A percentile compares a stretch with the other conserved stretches of the same genome.
Conservation (phyloP, 2,797 vertebrate species). For the Acomys russatus region DNA sequence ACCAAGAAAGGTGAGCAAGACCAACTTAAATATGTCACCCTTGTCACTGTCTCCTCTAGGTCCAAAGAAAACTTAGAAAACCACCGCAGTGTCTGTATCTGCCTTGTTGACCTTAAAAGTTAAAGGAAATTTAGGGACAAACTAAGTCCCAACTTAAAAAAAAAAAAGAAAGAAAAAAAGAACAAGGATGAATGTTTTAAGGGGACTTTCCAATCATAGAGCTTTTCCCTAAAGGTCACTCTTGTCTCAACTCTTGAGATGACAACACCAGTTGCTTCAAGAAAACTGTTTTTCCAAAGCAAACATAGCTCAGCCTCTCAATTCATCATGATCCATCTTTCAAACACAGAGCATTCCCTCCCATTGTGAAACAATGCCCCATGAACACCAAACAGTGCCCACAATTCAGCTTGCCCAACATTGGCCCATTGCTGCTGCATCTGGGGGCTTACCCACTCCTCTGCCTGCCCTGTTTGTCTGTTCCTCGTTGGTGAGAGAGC, state of each 20-base stretch:
- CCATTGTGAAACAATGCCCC: background rate
- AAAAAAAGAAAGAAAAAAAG: background rate
- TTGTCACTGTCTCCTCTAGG: background rate
- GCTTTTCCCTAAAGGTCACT: constrained; percentile 22
- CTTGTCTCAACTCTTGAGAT: constrained; percentile 2
- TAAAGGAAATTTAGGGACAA: constrained; percentile 32
- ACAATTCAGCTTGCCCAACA: background rate
- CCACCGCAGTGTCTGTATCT: background rate
- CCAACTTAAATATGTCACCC: background rate
- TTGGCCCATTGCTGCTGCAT: constrained; percentile 57
- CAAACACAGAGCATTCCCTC: background rate
- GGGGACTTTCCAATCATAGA: background rate
- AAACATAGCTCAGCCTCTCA: background rate
- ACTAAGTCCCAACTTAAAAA: background rate
- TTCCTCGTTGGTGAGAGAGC: background rate
- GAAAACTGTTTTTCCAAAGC: constrained; percentile 36
- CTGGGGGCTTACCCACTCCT: constrained; percentile 84
- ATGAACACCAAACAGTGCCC: background rate
- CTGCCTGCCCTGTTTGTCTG: constrained; percentile 60
- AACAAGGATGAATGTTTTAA: background rate
- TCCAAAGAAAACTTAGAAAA: constrained; percentile 31
- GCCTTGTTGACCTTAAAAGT: constrained; percentile 8
- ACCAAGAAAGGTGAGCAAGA: background rate
- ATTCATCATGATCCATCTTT: background rate
- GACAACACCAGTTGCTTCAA: constrained; percentile 1